Percentiles rank a stretch among this genome's conserved stretches.
These are phyloP conservation scores for Rhabdornis inornatus DNA, from an alignment of 2,113 vertebrate genomes.

Conservation along the genomic window DNA sequence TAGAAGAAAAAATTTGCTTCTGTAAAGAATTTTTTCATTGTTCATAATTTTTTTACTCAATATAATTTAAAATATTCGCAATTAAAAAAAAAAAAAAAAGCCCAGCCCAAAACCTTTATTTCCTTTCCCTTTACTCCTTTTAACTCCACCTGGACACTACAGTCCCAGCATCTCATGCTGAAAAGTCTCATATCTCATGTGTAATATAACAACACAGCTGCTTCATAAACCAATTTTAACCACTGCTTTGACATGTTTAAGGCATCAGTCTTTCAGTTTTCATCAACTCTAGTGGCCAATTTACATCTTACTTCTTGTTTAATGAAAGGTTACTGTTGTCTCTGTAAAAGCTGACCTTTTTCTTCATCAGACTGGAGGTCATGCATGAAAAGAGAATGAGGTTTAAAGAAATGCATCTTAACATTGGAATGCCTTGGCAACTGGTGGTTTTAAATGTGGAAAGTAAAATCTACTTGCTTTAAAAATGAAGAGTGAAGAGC, in stretches of 20 bases:
- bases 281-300: neutral
- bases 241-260: neutral
- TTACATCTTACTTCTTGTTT: neutral
- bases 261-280: neutral
- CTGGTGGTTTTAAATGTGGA: neutral
- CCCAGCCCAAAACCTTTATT: neutral
- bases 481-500: neutral
- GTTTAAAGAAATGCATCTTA: neutral
- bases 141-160: neutral
- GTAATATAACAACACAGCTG: neutral
- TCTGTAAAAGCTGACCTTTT: slow-evolving; percentile 2
- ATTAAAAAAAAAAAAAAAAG: too few species aligned
- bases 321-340: neutral
- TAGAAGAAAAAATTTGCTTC: neutral
- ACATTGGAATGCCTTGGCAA: neutral
- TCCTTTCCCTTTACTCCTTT: neutral
- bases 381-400: neutral
- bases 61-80: neutral
- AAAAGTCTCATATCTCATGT: neutral
- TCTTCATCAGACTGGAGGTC: neutral
- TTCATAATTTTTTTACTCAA: neutral
- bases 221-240: neutral
- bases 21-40: neutral
- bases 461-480: neutral
- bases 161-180: neutral